phyloP scores from a whole-genome alignment of 2,113 vertebrate genomes.

The Ondatra zibethicus region DNA sequence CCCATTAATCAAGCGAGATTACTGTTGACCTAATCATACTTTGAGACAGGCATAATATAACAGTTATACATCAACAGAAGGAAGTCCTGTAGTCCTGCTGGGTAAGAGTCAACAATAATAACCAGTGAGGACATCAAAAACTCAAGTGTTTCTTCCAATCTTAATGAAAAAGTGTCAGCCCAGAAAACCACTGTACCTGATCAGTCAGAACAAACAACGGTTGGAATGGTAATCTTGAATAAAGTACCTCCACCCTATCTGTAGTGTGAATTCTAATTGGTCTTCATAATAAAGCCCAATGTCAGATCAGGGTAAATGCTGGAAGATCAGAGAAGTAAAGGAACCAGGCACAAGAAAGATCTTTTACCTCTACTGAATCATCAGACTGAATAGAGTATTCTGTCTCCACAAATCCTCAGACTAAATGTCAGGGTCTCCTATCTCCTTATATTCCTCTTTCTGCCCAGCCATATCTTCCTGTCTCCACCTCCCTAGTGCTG shows the following conservation, averaged over 20 bases:
- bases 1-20: neutral
- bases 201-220: neutral
- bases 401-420: no score
- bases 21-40: neutral
- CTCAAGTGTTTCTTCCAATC: neutral
- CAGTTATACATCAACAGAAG: neutral
- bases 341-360: no score
- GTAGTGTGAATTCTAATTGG: no score
- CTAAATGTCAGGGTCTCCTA: no score
- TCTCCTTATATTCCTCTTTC: no score
- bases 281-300: no score
- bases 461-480: no score
- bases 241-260: accelerated
- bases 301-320: no score
- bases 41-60: neutral
- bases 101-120: neutral
- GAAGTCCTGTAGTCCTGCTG: neutral
- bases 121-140: neutral
- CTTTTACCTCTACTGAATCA: no score
- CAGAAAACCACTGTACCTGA: neutral
- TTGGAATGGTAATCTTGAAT: neutral
- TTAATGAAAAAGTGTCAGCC: neutral
- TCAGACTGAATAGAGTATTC: no score
- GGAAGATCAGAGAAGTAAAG: no score
- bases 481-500: no score